Evolutionary conservation across 2,888 invertebrate genomes (phyloP).

Genomic region (Erebia ligea): DNA sequence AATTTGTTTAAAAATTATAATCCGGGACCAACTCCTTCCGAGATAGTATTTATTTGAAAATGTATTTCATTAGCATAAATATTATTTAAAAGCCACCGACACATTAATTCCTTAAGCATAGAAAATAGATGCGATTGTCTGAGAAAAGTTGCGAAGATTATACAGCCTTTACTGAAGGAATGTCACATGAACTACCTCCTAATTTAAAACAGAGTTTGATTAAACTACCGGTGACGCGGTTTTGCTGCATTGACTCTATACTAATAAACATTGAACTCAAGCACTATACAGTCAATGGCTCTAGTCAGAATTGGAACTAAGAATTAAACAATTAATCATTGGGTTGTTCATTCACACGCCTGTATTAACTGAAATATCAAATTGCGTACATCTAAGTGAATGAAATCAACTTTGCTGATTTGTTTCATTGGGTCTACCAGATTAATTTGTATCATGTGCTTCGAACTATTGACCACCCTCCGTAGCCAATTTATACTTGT

Average conservation of each 20-base stretch:
- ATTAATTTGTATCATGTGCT: neutral
- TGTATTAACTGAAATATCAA: neutral
- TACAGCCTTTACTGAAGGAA: constrained; percentile 50
- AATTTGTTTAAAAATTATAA: constrained; percentile 85
- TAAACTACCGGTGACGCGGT: constrained; percentile 64
- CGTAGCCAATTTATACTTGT: neutral
- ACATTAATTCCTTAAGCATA: constrained; percentile 83
- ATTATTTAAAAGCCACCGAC: constrained; percentile 83
- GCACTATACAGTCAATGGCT: constrained; percentile 63
- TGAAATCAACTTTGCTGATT: neutral
- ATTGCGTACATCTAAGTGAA: too few relatives aligned
- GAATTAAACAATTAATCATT: constrained; percentile 53
- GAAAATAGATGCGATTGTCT: constrained; percentile 78
- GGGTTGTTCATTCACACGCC: constrained; percentile 45
- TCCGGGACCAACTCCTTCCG: constrained; percentile 82
- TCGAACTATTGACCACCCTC: neutral
- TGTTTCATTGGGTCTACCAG: neutral
- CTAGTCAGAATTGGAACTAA: constrained; percentile 80
- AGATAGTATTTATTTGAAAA: constrained; percentile 84
- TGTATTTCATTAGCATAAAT: constrained; percentile 82
- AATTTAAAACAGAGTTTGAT: constrained; percentile 75
- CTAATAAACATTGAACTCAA: constrained; percentile 44
- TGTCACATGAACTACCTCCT: constrained; percentile 80
- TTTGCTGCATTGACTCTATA: constrained; percentile 59
- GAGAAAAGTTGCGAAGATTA: constrained; percentile 79